These are phyloP conservation scores for Cephalotes varians DNA, from an alignment of 2,888 invertebrate genomes.

Conservation along the genomic window DNA sequence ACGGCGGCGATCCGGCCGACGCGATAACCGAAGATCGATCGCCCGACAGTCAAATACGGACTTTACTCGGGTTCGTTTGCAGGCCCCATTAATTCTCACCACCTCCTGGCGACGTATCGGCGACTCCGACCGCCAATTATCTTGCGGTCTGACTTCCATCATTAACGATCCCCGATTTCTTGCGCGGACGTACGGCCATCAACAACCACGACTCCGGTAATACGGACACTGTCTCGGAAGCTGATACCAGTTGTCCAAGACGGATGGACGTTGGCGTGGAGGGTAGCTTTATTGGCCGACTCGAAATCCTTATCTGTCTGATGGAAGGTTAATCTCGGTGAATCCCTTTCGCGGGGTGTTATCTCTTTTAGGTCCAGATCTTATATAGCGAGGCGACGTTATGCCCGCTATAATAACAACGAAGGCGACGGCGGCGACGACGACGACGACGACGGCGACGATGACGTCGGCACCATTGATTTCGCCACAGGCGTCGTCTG, in stretches of 20 bases:
- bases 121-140: conserved; percentile 47
- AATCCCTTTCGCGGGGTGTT: conserved; percentile 78
- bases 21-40: conserved; percentile 50
- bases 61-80: conserved; percentile 40
- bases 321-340: conserved; percentile 78
- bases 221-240: conserved; percentile 58
- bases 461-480: conserved; percentile 59
- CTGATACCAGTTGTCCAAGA: conserved; percentile 71
- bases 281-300: conserved; percentile 76
- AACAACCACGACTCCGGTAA: conserved; percentile 34
- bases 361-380: conserved; percentile 70
- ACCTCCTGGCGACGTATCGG: conserved; percentile 23
- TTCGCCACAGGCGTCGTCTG: conserved; percentile 65
- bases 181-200: conserved; percentile 25
- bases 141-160: conserved; percentile 45
- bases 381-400: conserved; percentile 44
- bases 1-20: conserved; percentile 25
- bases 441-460: conserved; percentile 45
- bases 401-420: conserved; percentile 2
- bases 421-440: conserved; percentile 22
- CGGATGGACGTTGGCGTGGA: conserved; percentile 72
- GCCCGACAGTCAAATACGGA: conserved; percentile 29
- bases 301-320: conserved; percentile 78
- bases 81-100: conserved; percentile 44
- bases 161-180: conserved; percentile 48